Evolutionary conservation across 2,888 invertebrate genomes (phyloP).

Genomic region (Tetramorium bicarinatum): DNA sequence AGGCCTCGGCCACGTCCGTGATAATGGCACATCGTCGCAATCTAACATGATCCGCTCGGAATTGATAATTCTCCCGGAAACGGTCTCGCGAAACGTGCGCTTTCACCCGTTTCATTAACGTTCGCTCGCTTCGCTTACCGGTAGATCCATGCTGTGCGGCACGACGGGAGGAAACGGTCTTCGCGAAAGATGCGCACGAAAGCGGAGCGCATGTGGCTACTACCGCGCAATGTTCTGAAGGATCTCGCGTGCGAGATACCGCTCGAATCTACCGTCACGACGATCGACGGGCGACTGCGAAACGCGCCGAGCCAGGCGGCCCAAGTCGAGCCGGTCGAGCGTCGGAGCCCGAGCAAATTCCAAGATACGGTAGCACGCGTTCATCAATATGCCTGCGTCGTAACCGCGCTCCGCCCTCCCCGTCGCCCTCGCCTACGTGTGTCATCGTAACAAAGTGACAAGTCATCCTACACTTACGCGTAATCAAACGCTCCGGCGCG

Average conservation of each 20-base stretch:
- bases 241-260: not conserved
- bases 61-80: too few relatives aligned
- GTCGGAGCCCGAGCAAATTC: not conserved
- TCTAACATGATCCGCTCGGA: too few relatives aligned
- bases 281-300: not conserved
- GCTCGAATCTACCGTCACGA: not conserved
- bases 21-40: too few relatives aligned
- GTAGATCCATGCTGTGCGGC: conserved; percentile 67
- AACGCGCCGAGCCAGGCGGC: not conserved
- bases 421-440: not conserved
- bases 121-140: conserved; percentile 65
- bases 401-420: not conserved
- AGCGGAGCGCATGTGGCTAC: not conserved
- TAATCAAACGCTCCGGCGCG: not conserved
- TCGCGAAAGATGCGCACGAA: not conserved
- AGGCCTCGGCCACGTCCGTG: too few relatives aligned
- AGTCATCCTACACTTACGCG: conserved; percentile 61
- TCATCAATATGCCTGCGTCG: not conserved
- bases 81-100: too few relatives aligned
- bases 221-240: not conserved
- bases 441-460: conserved; percentile 52
- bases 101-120: not conserved
- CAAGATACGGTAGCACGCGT: not conserved
- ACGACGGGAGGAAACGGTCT: too few relatives aligned
- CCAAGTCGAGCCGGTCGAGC: not conserved